These are phyloP conservation scores for Syrphus vitripennis DNA, from an alignment of 2,888 invertebrate genomes.

Conservation along the genomic window DNA sequence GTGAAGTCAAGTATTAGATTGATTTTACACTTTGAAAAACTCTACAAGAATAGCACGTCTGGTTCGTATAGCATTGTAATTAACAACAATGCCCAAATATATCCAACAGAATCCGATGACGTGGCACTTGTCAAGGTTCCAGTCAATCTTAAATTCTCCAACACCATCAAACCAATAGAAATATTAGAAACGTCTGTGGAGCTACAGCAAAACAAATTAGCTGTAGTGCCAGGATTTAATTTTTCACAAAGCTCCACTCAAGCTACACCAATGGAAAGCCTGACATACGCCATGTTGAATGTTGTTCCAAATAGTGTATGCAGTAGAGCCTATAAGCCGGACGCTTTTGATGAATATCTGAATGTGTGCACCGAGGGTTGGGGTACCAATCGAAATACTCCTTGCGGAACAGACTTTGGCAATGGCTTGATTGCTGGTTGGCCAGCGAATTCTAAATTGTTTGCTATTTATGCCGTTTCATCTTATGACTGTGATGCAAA, in stretches of 20 bases:
- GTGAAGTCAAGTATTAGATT: background rate
- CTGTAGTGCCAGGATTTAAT: slow-evolving; percentile 61
- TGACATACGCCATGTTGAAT: slow-evolving; percentile 40
- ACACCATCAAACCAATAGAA: background rate
- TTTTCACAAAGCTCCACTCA: background rate
- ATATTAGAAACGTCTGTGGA: background rate
- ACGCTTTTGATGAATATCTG: slow-evolving; percentile 45
- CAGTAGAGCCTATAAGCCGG: background rate
- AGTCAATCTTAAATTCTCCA: slow-evolving; percentile 26
- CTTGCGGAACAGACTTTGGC: slow-evolving; percentile 41
- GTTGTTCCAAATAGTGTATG: slow-evolving; percentile 36
- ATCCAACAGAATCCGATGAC: slow-evolving; percentile 66
- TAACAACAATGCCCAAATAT: slow-evolving; percentile 13
- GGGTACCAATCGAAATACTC: slow-evolving; percentile 29
- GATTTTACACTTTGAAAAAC: slow-evolving; percentile 25
- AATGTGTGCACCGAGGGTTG: slow-evolving; percentile 53
- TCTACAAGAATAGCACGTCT: background rate
- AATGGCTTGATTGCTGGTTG: slow-evolving; percentile 52
- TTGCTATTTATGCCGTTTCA: slow-evolving; percentile 42
- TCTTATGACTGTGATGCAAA: background rate
- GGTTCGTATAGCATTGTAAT: slow-evolving; percentile 29
- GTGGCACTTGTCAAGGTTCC: slow-evolving; percentile 58
- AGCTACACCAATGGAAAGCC: background rate
- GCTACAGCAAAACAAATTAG: slow-evolving; percentile 14
- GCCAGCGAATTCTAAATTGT: slow-evolving; percentile 42